Evolutionary conservation across 2,888 invertebrate genomes (phyloP).

Genomic region (Ennomos erosarius): DNA sequence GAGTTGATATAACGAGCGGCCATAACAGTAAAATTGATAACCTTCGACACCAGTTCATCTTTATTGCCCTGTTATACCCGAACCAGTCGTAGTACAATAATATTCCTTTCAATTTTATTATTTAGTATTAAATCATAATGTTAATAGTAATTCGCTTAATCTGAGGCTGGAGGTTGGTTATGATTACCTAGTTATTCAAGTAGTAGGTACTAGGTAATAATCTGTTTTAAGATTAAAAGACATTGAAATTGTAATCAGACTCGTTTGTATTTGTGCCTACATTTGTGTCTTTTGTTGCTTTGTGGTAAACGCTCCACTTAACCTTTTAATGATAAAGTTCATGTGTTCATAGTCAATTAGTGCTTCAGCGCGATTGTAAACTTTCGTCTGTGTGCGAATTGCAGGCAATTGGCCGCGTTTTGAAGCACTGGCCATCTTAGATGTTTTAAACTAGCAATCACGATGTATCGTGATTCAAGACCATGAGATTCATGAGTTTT

Average conservation of each 20-base stretch:
- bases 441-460: too few species aligned
- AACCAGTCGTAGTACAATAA: conserved; percentile 46
- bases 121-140: background rate
- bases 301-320: conserved; percentile 66
- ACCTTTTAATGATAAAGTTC: conserved; percentile 73
- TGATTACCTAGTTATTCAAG: too few species aligned
- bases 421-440: conserved; percentile 50
- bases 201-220: too few species aligned
- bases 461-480: too few species aligned
- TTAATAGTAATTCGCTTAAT: too few species aligned
- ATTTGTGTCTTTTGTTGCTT: conserved; percentile 55
- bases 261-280: conserved; percentile 45
- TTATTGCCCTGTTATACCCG: conserved; percentile 55
- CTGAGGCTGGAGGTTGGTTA: too few species aligned
- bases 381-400: conserved; percentile 67
- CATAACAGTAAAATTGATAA: conserved; percentile 66
- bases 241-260: conserved; percentile 42
- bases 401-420: conserved; percentile 67
- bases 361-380: conserved; percentile 72
- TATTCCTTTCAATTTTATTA: conserved; percentile 30
- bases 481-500: too few species aligned
- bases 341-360: conserved; percentile 76
- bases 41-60: conserved; percentile 63
- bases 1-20: conserved; percentile 56
- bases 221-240: too few species aligned